phyloP scores from a whole-genome alignment of 2,888 invertebrate genomes.

The Leucophora obtusa region DNA sequence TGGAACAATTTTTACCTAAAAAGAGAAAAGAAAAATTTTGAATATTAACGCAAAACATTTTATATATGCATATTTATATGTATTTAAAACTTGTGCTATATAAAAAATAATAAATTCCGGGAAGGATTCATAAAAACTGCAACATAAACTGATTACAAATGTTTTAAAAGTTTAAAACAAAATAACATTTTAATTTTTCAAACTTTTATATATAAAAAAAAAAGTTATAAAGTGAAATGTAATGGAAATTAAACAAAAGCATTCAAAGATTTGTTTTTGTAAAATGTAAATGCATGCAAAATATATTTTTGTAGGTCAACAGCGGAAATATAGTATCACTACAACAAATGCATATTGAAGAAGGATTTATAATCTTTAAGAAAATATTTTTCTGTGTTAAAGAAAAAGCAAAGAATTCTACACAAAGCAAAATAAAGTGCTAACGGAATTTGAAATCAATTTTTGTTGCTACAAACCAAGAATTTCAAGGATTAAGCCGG shows the following conservation, averaged over 20 bases:
- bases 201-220: background rate
- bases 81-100: background rate
- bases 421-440: no score
- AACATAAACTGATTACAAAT: constrained; percentile 8
- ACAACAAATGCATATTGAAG: no score
- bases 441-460: no score
- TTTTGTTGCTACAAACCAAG: no score
- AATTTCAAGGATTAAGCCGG: no score
- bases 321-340: no score
- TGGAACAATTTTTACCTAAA: constrained; percentile 1
- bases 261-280: background rate
- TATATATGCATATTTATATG: background rate
- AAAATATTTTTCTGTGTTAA: no score
- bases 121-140: background rate
- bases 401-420: no score
- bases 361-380: no score
- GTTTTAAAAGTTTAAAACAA: background rate
- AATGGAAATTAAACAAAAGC: background rate
- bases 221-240: background rate
- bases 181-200: background rate
- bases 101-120: background rate
- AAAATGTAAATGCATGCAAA: background rate
- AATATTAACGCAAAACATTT: constrained; percentile 33
- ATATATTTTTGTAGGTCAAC: no score
- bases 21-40: background rate